Evolutionary conservation across 2,113 vertebrate genomes (phyloP).

Genomic region (Mesoclemmys tuberculata): DNA sequence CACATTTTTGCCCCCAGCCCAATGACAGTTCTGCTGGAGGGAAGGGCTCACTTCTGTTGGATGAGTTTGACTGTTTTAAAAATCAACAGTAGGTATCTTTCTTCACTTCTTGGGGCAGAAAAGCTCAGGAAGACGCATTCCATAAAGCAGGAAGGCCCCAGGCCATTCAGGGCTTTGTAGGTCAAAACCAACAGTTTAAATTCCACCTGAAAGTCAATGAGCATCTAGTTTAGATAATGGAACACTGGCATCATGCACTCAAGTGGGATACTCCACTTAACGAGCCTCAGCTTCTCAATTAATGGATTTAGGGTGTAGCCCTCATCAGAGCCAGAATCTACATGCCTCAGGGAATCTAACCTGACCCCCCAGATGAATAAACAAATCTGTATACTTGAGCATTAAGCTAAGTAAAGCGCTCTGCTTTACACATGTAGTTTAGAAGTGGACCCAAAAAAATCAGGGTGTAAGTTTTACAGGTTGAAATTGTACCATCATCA

Average conservation of each 20-base stretch:
- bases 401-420: fast-evolving
- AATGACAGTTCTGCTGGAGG: no score
- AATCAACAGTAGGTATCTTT: neutral
- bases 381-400: fast-evolving
- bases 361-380: neutral
- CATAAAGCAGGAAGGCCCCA: neutral
- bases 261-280: fast-evolving
- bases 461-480: fast-evolving
- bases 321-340: fast-evolving
- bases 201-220: neutral
- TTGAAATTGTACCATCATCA: neutral
- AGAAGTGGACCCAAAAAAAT: neutral
- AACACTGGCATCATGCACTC: neutral
- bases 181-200: neutral
- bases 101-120: neutral
- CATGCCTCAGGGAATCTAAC: fast-evolving
- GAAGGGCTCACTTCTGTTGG: neutral
- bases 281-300: neutral
- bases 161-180: neutral
- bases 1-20: no score
- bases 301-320: fast-evolving
- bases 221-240: neutral
- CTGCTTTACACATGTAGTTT: fast-evolving
- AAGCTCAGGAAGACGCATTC: neutral
- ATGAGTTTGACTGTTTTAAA: neutral